Evolutionary conservation across 2,888 invertebrate species (phyloP).

Genomic region (Nipponacmea schrenckii): DNA sequence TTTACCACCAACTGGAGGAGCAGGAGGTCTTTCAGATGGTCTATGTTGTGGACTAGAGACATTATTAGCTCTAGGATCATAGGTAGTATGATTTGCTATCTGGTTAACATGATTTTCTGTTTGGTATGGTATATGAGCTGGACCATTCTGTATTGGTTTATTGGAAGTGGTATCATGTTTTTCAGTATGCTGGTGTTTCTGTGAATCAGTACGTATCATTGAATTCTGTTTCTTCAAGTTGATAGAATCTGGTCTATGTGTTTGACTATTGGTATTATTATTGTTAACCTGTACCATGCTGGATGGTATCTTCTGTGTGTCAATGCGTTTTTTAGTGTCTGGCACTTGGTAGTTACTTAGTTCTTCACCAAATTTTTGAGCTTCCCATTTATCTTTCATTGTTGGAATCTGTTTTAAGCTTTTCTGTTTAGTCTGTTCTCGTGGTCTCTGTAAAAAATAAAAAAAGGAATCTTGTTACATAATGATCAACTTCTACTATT

Average conservation of each 20-base stretch:
- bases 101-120: slow-evolving; percentile 13
- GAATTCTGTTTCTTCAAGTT: slow-evolving; percentile 1
- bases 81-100: slow-evolving; percentile 20
- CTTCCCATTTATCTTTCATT: slow-evolving; percentile 43
- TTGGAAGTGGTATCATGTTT: background rate
- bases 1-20: slow-evolving; percentile 75
- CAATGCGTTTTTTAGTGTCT: slow-evolving; percentile 22
- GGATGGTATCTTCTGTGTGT: slow-evolving; percentile 22
- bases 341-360: slow-evolving; percentile 36
- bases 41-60: slow-evolving; percentile 68
- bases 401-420: slow-evolving; percentile 34
- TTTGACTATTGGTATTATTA: background rate
- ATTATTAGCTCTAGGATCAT: slow-evolving; percentile 18
- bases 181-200: slow-evolving; percentile 3
- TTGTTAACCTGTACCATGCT: slow-evolving; percentile 5
- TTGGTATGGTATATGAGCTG: slow-evolving; percentile 21
- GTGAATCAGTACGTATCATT: background rate
- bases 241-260: background rate
- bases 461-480: no score
- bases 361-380: slow-evolving; percentile 46
- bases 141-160: slow-evolving; percentile 1
- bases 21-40: slow-evolving; percentile 90
- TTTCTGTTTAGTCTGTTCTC: slow-evolving; percentile 23
- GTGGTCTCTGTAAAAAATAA: slow-evolving; percentile 27
- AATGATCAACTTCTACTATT: no score